phyloP scores from a whole-genome alignment of 2,113 vertebrate species.

The Willisornis vidua region DNA sequence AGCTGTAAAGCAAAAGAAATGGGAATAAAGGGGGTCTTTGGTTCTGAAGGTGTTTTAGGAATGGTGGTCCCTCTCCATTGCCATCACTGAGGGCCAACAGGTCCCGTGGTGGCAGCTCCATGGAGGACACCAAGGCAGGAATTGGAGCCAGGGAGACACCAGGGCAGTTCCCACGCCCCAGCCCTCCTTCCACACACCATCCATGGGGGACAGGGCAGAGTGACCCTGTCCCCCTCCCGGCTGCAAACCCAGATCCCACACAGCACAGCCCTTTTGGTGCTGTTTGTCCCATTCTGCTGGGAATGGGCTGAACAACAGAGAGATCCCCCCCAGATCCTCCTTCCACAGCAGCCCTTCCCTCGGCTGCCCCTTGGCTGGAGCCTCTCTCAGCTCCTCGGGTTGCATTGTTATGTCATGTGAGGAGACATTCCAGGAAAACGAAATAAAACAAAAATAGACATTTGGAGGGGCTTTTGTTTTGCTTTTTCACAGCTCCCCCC shows the following conservation, averaged over 20 bases:
- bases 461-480: conserved; percentile 48
- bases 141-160: fast-evolving
- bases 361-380: not conserved
- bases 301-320: not conserved
- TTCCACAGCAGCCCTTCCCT: not conserved
- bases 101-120: fast-evolving
- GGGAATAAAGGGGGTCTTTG: not conserved
- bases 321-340: not conserved
- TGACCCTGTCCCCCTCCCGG: fast-evolving
- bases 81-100: fast-evolving
- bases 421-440: not conserved
- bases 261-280: fast-evolving
- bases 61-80: fast-evolving
- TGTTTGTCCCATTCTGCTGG: not conserved
- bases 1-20: not conserved
- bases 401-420: not conserved
- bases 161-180: fast-evolving
- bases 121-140: fast-evolving
- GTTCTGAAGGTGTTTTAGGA: not conserved
- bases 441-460: not conserved
- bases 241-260: not conserved
- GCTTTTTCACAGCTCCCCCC: not conserved
- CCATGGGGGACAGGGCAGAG: fast-evolving
- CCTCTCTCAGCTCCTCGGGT: not conserved
- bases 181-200: not conserved